Evolutionary conservation across 2,113 vertebrate genomes (phyloP), one percentile per base, ranked within the genome.

Genomic region (Trinectes maculatus): DNA sequence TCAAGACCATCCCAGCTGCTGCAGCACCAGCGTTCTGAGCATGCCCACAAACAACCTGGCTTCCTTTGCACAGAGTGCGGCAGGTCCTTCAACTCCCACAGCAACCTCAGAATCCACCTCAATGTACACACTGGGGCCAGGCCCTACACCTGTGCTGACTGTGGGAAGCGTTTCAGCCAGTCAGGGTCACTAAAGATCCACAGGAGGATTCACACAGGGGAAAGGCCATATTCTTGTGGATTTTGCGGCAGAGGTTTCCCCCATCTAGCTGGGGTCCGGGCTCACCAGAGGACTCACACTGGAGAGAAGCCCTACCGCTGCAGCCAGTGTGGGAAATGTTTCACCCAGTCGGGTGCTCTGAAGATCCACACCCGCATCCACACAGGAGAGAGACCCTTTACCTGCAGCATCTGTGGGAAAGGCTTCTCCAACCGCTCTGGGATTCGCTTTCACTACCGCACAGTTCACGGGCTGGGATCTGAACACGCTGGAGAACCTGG

Each of bases 271-370:
- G 93, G 92, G 8, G 84, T 94, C 16, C 78, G 91, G 36, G 92
- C 92, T 3, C 93, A 94, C 69, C 91, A 92, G 79, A 86, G 93
- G 65, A 94, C 86, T 10, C 92, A 94, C 86, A 94, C 93, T 0
- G 93, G 93, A 2, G 93, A 94, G 74, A 93, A 92, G 63, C 94
- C 94, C 4, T 95, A 94, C 82, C 82, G 78, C 62, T 96, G 95
- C 57, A 79, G 44, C 3, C 92, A 94, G 53, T 95, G 94, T 19
- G 94, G 93, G 18, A 95, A 95, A 67, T 91, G 91, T 64, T 95
- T 95, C 60, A 94, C 94, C 34, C 94, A 94, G 80, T 91, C 91
- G 0, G 90, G 93, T 8, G 93, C 92, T 7, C 81, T 93, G 8
- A 92, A 92, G 56, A 93, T 94, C 49, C 92, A 93, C 70, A 90